phyloP scores from a whole-genome alignment of 1,140 invertebrate genomes.

The Pachypsylla venusta region DNA sequence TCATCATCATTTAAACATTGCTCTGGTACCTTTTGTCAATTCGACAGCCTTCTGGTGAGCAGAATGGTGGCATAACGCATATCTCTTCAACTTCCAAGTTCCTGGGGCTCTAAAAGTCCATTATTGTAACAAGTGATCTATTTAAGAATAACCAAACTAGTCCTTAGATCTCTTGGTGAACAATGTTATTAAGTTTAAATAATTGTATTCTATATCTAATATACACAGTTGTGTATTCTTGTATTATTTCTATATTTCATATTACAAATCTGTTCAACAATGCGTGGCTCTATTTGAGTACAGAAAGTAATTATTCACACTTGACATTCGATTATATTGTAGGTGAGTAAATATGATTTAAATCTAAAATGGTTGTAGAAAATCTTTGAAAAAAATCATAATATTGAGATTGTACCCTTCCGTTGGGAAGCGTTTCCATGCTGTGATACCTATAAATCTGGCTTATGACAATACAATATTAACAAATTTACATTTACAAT shows the following conservation, averaged over 20 bases:
- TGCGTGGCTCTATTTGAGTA: background rate
- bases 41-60: too few species aligned
- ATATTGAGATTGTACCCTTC: conserved; percentile 23
- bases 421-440: background rate
- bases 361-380: background rate
- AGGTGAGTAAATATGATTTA: conserved; percentile 28
- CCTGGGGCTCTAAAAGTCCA: too few species aligned
- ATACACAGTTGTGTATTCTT: background rate
- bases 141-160: too few species aligned
- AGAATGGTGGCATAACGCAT: too few species aligned
- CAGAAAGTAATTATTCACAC: background rate
- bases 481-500: background rate
- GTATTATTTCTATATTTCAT: background rate
- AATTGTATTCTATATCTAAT: background rate
- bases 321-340: background rate
- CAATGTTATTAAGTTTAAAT: background rate
- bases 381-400: background rate
- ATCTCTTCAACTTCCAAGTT: too few species aligned
- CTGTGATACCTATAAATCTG: too few species aligned
- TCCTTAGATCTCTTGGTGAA: too few species aligned
- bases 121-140: too few species aligned
- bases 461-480: too few species aligned
- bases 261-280: background rate
- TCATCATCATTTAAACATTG: too few species aligned
- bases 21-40: too few species aligned